Evolutionary conservation across 2,113 vertebrate genomes (phyloP), one percentile per base, ranked within the genome.

Genomic region (Calidris pugnax): DNA sequence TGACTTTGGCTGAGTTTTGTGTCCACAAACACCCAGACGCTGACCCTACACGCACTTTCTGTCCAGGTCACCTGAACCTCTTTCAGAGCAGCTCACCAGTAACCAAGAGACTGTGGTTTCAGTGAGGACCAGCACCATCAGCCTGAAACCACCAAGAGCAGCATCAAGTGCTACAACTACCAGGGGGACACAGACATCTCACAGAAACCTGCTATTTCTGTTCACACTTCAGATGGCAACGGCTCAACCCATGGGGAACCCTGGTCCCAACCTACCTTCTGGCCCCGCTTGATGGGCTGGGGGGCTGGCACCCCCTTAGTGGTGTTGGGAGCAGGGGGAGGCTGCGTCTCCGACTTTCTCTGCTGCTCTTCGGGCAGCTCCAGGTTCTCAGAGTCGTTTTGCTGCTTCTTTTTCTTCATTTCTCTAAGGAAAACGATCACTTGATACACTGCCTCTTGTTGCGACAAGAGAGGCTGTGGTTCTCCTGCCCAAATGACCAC

Each of bases 391-490:
- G 55, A 41, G 60, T 94, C 97, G 24, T 97, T 98, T 78, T 98
- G 98, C 96, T 99, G 97, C 87, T 98, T 98, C 97, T 98, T 99
- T 96, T 99, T 99, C 97, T 99, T 99, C 96, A 99, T 98, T 92
- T 99, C 99, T 85, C 99, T 99, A 56, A 39, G 56, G 68, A 91
- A 88, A 95, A 35, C 9, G 7, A 60, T 10, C 41, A 13, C 53
- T 39, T 33, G 35, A 5, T 5, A 20, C 18, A 8, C 39, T 6
- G 19, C 19, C 19, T 37, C 48, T 10, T 47, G 47, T 2, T n/a
- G 67, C 2, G 20, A 13, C 5, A 16, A 8, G 48, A 72, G 67
- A 60, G 20, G 74, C 35, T 24, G 32, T 66, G 59, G 57, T 72
- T 76, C 53, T 63, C 62, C 78, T 48, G 86, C 8, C 79, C 51